Evolutionary conservation across 64 coral and sea anemone species (phyloP), one percentile per base, ranked within the genome.

Genomic region (Stylophora pistillata): DNA sequence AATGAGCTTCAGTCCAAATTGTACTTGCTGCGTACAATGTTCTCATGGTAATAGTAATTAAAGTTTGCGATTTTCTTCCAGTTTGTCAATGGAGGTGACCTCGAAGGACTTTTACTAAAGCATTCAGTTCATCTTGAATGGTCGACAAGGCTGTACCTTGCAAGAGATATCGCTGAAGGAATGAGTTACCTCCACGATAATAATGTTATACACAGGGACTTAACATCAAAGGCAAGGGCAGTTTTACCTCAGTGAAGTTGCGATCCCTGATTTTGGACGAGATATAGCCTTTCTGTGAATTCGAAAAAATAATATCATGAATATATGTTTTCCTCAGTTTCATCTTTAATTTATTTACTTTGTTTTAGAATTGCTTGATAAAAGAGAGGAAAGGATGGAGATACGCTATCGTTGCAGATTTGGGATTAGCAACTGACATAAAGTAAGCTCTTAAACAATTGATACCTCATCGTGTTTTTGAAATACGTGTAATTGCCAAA

Each of bases 21-120:
- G 64, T 12, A 25, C 37, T 47, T 28, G n/a, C n/a, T 68, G 21
- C 21, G 64, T 68, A 28, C n/a, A 9, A 25, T 68, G n/a, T 26
- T 68, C 12, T 25, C 23, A n/a, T n/a, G 64, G 64, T 27, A 68
- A 68, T 27, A 68, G 12, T 26, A 68, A 55, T 47, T 47, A 4
- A 47, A 47, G 74, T 14, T 94, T 78, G 30, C 68, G 32, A 59
- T 74, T 90, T 87, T 88, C 21, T 30, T 95, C 37, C 58, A 96
- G 95, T 96, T 85, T 70, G 55, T 96, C 16, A 96, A 96, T 69
- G 95, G 95, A 59, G 95, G 95, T n/a, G 89, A 89, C 34, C 88
- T 96, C 13, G 91, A 96, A 74, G 87, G 89, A 30, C 77, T 96
- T 29, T 77, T 96, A 29, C 85, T 96, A 69, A 63, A 96, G 69